Percentiles rank a stretch among this genome's conserved stretches.
Evolutionary conservation across 2,797 vertebrate species (phyloP).

Genomic region (Phrynocephalus guinanensis): DNA sequence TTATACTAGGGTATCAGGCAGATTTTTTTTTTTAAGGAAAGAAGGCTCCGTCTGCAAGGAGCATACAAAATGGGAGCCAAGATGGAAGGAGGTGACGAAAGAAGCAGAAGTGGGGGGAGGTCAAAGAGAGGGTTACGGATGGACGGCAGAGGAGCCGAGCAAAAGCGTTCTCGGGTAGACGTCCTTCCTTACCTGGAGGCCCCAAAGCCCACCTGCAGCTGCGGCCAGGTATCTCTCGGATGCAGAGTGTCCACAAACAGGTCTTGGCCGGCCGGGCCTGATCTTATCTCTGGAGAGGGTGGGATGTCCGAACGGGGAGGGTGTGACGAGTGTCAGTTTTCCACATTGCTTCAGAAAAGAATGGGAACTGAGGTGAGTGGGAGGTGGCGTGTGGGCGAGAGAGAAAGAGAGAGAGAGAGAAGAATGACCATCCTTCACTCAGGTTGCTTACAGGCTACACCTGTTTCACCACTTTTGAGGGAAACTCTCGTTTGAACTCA

Average conservation of each 20-base stretch:
- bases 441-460: neutral
- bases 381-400: neutral
- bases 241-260: neutral
- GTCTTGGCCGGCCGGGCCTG: conserved; percentile 2
- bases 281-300: conserved; percentile 60
- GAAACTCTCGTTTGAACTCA: neutral
- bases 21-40: no score
- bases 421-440: neutral
- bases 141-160: neutral
- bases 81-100: no score
- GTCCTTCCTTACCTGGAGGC: neutral
- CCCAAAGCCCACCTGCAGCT: neutral
- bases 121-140: no score
- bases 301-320: conserved; percentile 46
- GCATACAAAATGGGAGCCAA: neutral
- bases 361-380: neutral
- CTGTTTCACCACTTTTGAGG: neutral
- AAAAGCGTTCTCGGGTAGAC: neutral
- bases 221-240: neutral
- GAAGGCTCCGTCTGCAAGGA: neutral
- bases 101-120: neutral
- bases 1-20: no score
- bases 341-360: neutral
- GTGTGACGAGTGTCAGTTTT: conserved; percentile 51
- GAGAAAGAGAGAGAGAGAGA: neutral